phyloP scores from a whole-genome alignment of 2,888 invertebrate species.

The Caprella mutica region DNA sequence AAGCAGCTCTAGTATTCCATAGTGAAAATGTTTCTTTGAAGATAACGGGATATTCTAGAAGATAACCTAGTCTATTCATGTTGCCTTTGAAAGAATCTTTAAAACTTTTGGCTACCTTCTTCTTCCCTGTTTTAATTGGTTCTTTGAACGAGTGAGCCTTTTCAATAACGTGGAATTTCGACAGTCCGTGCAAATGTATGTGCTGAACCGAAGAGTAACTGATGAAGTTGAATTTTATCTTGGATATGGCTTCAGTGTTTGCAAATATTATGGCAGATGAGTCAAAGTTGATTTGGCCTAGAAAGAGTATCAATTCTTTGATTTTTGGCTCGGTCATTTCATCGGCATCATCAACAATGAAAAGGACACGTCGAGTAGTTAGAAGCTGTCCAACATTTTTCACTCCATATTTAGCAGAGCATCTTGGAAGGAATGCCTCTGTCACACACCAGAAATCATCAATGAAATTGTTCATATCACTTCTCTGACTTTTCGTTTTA shows the following conservation, averaged over 20 bases:
- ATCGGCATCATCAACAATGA: constrained; percentile 27
- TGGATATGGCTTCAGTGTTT: neutral
- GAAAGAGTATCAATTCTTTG: neutral
- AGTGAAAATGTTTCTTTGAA: constrained; percentile 10
- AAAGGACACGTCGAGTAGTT: neutral
- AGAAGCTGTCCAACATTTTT: constrained; percentile 10
- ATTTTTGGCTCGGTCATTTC: neutral
- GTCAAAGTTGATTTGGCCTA: constrained; percentile 5
- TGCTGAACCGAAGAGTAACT: constrained; percentile 9
- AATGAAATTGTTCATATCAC: constrained; percentile 1
- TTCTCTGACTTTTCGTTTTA: neutral
- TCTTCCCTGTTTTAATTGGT: constrained; percentile 6
- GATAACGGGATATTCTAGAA: constrained; percentile 19
- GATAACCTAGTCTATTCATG: constrained; percentile 14
- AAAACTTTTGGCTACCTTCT: neutral
- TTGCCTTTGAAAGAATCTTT: constrained; percentile 15
- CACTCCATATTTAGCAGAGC: constrained; percentile 6
- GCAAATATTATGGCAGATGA: constrained; percentile 2
- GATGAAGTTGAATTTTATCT: constrained; percentile 1
- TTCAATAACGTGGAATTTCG: neutral
- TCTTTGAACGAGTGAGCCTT: neutral
- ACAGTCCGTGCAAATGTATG: constrained; percentile 6
- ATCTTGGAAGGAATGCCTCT: constrained; percentile 11
- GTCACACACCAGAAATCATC: constrained; percentile 8
- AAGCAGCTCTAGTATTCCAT: constrained; percentile 1